Conservation (phyloP, 2,888 invertebrate species). For the Tanaodytes sp. region DNA sequence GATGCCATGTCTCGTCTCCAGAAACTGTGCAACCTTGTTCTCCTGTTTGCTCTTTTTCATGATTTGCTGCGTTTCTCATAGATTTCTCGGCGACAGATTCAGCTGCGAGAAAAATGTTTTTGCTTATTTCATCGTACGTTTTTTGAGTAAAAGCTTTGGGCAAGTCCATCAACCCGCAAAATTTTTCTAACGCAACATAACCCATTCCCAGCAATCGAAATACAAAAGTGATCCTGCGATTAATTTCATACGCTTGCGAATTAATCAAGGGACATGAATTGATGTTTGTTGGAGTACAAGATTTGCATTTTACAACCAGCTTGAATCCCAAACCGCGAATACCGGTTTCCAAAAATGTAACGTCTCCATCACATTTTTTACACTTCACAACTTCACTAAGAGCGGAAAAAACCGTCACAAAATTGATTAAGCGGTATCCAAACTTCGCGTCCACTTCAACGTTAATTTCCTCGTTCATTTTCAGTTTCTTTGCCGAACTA, state of each 20-base stretch:
- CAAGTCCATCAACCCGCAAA: slow-evolving; percentile 39
- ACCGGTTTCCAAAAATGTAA: slow-evolving; percentile 12
- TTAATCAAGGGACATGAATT: slow-evolving; percentile 4
- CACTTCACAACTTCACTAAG: slow-evolving; percentile 8
- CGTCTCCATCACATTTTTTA: slow-evolving; percentile 10
- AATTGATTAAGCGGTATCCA: slow-evolving; percentile 13
- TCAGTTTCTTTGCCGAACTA: slow-evolving; percentile 12
- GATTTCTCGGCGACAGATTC: slow-evolving; percentile 26
- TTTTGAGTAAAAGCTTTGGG: slow-evolving; percentile 38
- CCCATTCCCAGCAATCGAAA: slow-evolving; percentile 4
- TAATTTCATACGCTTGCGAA: not conserved
- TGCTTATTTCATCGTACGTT: slow-evolving; percentile 30
- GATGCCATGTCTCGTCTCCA: slow-evolving; percentile 15
- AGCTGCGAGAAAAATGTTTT: slow-evolving; percentile 25
- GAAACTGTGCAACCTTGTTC: slow-evolving; percentile 21
- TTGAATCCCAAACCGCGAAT: slow-evolving; percentile 2
- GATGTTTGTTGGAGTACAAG: not conserved
- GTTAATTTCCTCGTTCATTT: not conserved
- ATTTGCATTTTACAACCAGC: not conserved
- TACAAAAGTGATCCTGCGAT: slow-evolving; percentile 3
- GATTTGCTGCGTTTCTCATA: slow-evolving; percentile 44
- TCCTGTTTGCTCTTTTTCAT: slow-evolving; percentile 20
- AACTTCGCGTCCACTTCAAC: slow-evolving; percentile 9
- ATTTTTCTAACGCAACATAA: slow-evolving; percentile 53
- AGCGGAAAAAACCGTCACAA: slow-evolving; percentile 4